These are phyloP conservation scores for Drosophila borborema DNA, from an alignment of 2,888 invertebrate species.

Conservation along the genomic window DNA sequence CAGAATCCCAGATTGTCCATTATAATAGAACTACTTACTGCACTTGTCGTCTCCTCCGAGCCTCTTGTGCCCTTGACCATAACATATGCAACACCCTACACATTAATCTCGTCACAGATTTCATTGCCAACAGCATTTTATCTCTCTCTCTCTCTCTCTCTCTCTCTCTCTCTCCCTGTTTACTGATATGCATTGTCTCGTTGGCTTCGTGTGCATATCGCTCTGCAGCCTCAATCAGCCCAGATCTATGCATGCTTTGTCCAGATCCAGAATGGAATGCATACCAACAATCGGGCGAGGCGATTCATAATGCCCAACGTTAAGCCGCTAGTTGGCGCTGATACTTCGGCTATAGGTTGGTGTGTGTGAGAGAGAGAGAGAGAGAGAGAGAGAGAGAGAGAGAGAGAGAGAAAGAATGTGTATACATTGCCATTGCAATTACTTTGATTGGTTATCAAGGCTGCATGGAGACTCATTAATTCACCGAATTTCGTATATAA, in stretches of 20 bases:
- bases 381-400: too few relatives aligned
- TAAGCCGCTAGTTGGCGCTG: neutral
- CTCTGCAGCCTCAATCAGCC: neutral
- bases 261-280: neutral
- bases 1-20: neutral
- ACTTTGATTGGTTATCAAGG: slow-evolving; percentile 48
- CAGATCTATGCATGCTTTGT: neutral
- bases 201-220: neutral
- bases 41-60: neutral
- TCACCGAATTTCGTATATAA: slow-evolving; percentile 26
- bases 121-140: neutral
- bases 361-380: too few relatives aligned
- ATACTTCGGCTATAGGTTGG: neutral
- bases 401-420: neutral
- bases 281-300: neutral
- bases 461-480: slow-evolving; percentile 10
- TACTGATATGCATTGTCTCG: neutral
- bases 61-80: neutral
- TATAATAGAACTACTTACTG: neutral
- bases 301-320: neutral
- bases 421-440: slow-evolving; percentile 55
- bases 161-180: too few relatives aligned
- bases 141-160: neutral
- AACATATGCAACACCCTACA: neutral
- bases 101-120: neutral